Evolutionary conservation across 1,140 invertebrate genomes (phyloP), one percentile per base, ranked within the genome.

Genomic region (Camponotus vicinus): DNA sequence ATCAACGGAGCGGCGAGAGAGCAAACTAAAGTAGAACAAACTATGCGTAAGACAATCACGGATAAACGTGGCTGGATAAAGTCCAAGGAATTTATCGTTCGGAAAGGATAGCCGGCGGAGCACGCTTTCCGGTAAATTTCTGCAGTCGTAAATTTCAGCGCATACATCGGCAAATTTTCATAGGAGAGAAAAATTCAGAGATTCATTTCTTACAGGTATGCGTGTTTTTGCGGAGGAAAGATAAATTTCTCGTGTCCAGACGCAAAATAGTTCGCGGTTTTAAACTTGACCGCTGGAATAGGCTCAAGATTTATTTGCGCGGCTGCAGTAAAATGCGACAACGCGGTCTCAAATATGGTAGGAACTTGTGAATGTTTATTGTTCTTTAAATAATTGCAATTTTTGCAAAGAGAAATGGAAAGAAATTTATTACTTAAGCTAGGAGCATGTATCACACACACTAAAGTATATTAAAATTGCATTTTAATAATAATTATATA

Each of bases 41-140:
- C 55, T 75, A 87, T 87, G 88, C 70, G 84, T 85, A 87, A 91
- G 90, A 91, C 89, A 90, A 91, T 89, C 87, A 87, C 79, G 85
- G 76, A 89, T 80, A 88, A 91, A 88, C 87, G 76, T 57, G 63
- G 87, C 90, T 91, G 90, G 90, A 91, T 90, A 85, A 87, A 66
- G 84, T 89, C 90, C 90, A 91, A 90, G 87, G 85, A 91, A 91
- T 91, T 90, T 91, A 91, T 91, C 87, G 89, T 87, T 87, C n/a
- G 87, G 87, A 91, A 90, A 61, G 80, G 64, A 57, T 82, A 61
- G 66, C 79, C 42, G 83, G 55, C 66, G 49, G 32, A 7, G 70
- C 18, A 21, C 8, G 7, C 79, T 73, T 82, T 73, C 79, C 75
- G 66, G 80, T 90, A 78, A 87, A 89, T 88, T 89, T 66, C 82